Percentiles rank a stretch among this genome's conserved stretches.
Evolutionary conservation across 2,113 vertebrate genomes (phyloP).

Genomic region (Atrichornis clamosus): DNA sequence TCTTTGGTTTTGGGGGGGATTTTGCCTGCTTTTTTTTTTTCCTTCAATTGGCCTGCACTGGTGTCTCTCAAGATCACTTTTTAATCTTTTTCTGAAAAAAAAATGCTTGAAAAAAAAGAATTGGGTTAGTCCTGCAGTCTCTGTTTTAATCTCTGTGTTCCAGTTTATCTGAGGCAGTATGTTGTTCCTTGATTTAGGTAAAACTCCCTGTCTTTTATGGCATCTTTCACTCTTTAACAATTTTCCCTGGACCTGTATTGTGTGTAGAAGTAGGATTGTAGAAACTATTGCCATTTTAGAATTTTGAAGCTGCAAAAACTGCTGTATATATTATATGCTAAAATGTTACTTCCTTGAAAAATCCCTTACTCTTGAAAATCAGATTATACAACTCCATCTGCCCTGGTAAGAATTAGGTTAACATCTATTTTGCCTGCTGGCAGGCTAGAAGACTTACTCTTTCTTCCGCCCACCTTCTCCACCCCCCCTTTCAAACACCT

Average conservation of each 20-base stretch:
- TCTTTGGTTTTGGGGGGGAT: neutral
- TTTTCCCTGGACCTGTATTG: neutral
- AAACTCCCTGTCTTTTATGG: fast-evolving
- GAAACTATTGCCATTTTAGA: neutral
- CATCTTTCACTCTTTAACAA: neutral
- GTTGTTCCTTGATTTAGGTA: neutral
- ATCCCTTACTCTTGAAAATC: neutral
- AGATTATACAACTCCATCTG: slow-evolving; percentile 6
- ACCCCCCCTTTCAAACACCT: neutral
- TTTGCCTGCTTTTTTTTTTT: neutral
- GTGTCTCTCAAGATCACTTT: neutral
- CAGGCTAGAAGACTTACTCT: neutral
- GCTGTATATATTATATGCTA: neutral
- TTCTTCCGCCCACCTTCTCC: neutral
- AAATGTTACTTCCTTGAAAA: neutral
- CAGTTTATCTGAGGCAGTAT: neutral
- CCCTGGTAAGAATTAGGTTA: slow-evolving; percentile 2
- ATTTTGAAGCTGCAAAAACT: neutral
- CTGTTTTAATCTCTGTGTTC: neutral
- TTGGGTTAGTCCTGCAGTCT: neutral
- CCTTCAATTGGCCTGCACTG: neutral
- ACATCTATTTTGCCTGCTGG: neutral
- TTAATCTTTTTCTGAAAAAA: neutral
- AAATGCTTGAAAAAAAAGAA: neutral
- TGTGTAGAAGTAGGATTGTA: neutral